Percentiles rank a stretch among this genome's conserved stretches.
Conservation (phyloP, 2,113 vertebrate genomes). For the Halcyon senegalensis region DNA sequence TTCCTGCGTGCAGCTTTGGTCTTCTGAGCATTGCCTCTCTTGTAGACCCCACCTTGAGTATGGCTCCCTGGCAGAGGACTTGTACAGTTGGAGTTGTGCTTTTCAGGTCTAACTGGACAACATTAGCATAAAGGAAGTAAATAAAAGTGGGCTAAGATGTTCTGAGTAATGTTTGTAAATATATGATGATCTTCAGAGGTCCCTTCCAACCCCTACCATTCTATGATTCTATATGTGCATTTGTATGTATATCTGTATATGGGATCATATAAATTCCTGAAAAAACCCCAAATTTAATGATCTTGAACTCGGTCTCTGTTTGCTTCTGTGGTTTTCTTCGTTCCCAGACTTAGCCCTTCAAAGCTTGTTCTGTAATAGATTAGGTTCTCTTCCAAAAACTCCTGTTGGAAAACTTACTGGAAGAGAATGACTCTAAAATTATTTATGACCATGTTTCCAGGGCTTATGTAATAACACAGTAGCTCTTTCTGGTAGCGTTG, state of each 20-base stretch:
- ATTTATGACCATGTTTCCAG: neutral
- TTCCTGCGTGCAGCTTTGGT: neutral
- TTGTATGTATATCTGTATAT: neutral
- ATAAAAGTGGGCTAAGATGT: neutral
- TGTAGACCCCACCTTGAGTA: neutral
- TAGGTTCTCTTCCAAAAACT: neutral
- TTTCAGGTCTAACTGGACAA: neutral
- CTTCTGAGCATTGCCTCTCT: neutral
- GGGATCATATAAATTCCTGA: neutral
- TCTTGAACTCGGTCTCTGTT: neutral
- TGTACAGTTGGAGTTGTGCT: neutral
- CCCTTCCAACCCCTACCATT: no score
- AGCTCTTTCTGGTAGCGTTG: neutral
- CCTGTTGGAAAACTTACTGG: neutral
- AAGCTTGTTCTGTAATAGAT: neutral
- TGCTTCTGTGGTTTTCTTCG: neutral
- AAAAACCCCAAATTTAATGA: neutral
- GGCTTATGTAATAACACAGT: fast-evolving
- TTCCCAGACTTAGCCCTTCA: neutral
- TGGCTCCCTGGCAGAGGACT: neutral
- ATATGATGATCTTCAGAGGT: no score
- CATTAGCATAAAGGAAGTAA: neutral
- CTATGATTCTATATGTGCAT: neutral
- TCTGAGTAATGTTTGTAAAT: neutral
- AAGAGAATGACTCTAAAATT: neutral